A percentile compares a stretch with the other conserved stretches of the same genome.
phyloP scores from a whole-genome alignment of 2,888 invertebrate genomes.

The Drosophila robusta region DNA sequence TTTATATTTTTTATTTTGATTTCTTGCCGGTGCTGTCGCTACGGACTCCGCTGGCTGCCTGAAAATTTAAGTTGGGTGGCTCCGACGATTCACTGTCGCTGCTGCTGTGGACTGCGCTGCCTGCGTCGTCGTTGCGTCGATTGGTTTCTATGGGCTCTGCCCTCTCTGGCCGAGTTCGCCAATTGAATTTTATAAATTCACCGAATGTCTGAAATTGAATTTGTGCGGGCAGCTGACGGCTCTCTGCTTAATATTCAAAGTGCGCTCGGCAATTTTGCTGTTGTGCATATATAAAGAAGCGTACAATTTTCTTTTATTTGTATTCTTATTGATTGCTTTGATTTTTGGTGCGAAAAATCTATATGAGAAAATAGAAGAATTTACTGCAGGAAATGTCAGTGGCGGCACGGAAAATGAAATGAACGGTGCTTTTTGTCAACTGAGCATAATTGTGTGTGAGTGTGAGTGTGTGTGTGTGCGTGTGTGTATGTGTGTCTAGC shows the following conservation, averaged over 20 bases:
- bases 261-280: slow-evolving; percentile 30
- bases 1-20: neutral
- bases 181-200: slow-evolving; percentile 51
- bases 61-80: slow-evolving; percentile 6
- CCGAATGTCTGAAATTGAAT: slow-evolving; percentile 23
- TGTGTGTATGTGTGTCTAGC: neutral
- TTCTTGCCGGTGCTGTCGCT: slow-evolving; percentile 15
- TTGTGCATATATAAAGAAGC: slow-evolving; percentile 42
- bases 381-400: slow-evolving; percentile 40
- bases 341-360: slow-evolving; percentile 17
- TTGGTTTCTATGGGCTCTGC: slow-evolving; percentile 13
- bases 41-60: slow-evolving; percentile 44
- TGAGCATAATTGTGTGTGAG: slow-evolving; percentile 36
- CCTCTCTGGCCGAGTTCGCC: slow-evolving; percentile 23
- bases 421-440: slow-evolving; percentile 65
- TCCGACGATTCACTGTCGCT: slow-evolving; percentile 11
- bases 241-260: slow-evolving; percentile 64
- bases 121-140: slow-evolving; percentile 6
- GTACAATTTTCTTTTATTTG: slow-evolving; percentile 18
- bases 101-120: slow-evolving; percentile 23
- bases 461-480: neutral
- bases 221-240: neutral
- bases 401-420: slow-evolving; percentile 48
- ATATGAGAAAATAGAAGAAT: slow-evolving; percentile 16
- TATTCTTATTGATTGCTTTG: neutral